Conservation (phyloP, 1,140 invertebrate genomes). For the Sminthurinus signatus region DNA sequence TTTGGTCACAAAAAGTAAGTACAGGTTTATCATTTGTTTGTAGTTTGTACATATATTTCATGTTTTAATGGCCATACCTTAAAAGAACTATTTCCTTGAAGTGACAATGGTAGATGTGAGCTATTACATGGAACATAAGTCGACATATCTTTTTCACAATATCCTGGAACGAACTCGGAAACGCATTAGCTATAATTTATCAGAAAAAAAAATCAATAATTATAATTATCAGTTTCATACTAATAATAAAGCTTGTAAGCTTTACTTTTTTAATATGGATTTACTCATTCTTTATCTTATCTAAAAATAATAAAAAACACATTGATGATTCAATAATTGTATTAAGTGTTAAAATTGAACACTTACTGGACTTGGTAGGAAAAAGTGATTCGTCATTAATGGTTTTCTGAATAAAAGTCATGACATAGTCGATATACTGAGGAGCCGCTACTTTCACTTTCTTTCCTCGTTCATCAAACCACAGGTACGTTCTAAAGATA, state of each 20-base stretch:
- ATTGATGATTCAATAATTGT: too few species aligned
- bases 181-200: slow-evolving; percentile 74
- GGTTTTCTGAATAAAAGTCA: slow-evolving; percentile 89
- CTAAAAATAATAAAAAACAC: too few species aligned
- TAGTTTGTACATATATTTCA: too few species aligned
- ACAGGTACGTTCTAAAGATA: slow-evolving; percentile 76
- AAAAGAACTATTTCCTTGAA: slow-evolving; percentile 89
- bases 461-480: slow-evolving; percentile 98
- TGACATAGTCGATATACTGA: slow-evolving; percentile 98
- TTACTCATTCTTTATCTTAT: too few species aligned
- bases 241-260: too few species aligned
- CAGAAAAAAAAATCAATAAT: slow-evolving; percentile 19
- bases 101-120: slow-evolving; percentile 96
- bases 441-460: slow-evolving; percentile 92
- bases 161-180: slow-evolving; percentile 87
- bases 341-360: too few species aligned
- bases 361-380: slow-evolving; percentile 94
- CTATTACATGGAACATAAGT: slow-evolving; percentile 93
- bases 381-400: slow-evolving; percentile 95
- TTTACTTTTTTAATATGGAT: too few species aligned
- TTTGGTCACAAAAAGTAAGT: too few species aligned
- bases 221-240: too few species aligned
- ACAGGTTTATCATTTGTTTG: too few species aligned
- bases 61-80: too few species aligned
- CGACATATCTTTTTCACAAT: slow-evolving; percentile 93